These are phyloP conservation scores for Orbicella faveolata DNA, from an alignment of 64 coral and sea anemone genomes.

Conservation along the genomic window DNA sequence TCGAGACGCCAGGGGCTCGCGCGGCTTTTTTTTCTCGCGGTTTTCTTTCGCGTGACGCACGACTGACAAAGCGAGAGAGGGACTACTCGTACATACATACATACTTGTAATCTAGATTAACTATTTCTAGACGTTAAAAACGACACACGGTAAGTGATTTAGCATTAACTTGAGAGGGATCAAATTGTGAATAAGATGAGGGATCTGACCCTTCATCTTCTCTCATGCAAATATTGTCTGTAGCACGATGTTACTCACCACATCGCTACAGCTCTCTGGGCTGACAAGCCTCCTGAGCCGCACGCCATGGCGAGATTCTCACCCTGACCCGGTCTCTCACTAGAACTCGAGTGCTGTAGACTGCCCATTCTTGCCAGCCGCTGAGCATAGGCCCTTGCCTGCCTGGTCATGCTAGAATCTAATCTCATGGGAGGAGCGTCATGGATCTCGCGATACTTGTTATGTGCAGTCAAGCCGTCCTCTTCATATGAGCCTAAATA, in stretches of 20 bases:
- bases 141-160: too few relatives aligned
- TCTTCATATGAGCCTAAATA: not conserved
- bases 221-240: too few relatives aligned
- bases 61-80: too few relatives aligned
- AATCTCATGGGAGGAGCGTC: slow-evolving; percentile 53
- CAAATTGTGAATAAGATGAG: not conserved
- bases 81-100: too few relatives aligned
- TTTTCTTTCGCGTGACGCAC: too few relatives aligned
- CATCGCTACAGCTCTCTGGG: slow-evolving; percentile 49
- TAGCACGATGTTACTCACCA: slow-evolving; percentile 22
- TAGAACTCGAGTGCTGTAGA: slow-evolving; percentile 56
- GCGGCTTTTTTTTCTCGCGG: too few relatives aligned
- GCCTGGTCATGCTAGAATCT: slow-evolving; percentile 31
- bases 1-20: too few relatives aligned
- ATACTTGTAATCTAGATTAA: too few relatives aligned
- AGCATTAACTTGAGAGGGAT: not conserved
- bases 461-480: slow-evolving; percentile 15
- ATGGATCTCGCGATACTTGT: slow-evolving; percentile 56
- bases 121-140: not conserved
- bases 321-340: slow-evolving; percentile 60
- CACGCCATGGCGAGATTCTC: slow-evolving; percentile 66
- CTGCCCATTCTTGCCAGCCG: slow-evolving; percentile 22
- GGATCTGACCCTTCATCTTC: too few relatives aligned
- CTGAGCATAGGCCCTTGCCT: slow-evolving; percentile 36
- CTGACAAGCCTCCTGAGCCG: not conserved